A percentile compares a stretch with the other conserved stretches of the same genome.
Evolutionary conservation across 2,888 invertebrate species (phyloP).

Genomic region (Oasisia sp.): DNA sequence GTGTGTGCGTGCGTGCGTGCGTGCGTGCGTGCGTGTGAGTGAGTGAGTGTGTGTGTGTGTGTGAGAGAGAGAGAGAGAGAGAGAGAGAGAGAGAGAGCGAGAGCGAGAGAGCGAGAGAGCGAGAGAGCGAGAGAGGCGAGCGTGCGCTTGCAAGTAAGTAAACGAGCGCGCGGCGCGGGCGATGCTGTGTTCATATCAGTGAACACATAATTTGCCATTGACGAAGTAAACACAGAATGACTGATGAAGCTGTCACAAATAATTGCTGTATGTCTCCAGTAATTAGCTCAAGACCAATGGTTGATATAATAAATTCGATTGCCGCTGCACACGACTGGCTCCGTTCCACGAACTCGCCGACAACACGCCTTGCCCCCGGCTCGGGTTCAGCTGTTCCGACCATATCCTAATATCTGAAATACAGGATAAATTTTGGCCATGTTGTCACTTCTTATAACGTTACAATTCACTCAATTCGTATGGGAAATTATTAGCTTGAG

Average conservation of each 20-base stretch:
- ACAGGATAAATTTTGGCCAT: neutral
- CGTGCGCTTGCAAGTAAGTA: too few relatives aligned
- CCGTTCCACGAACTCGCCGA: neutral
- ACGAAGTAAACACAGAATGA: constrained; percentile 13
- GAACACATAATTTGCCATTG: neutral
- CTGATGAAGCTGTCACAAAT: neutral
- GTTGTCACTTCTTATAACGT: neutral
- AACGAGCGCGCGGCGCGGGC: neutral
- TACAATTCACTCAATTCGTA: neutral
- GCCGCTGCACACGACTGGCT: neutral
- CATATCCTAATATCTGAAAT: neutral
- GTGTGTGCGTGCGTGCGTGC: too few relatives aligned
- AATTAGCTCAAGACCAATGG: neutral
- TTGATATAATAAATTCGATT: constrained; percentile 3
- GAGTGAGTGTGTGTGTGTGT: too few relatives aligned
- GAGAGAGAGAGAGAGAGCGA: too few relatives aligned
- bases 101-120: too few relatives aligned
- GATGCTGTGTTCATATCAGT: neutral
- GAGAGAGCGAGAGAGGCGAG: neutral
- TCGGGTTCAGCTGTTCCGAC: neutral
- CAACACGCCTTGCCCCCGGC: neutral
- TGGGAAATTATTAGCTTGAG: neutral
- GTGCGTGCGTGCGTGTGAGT: too few relatives aligned
- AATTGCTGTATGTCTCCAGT: constrained; percentile 3
- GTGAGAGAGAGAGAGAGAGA: neutral